Conservation (phyloP, 1,140 invertebrate species). For the Chrysomallon squamiferum region DNA sequence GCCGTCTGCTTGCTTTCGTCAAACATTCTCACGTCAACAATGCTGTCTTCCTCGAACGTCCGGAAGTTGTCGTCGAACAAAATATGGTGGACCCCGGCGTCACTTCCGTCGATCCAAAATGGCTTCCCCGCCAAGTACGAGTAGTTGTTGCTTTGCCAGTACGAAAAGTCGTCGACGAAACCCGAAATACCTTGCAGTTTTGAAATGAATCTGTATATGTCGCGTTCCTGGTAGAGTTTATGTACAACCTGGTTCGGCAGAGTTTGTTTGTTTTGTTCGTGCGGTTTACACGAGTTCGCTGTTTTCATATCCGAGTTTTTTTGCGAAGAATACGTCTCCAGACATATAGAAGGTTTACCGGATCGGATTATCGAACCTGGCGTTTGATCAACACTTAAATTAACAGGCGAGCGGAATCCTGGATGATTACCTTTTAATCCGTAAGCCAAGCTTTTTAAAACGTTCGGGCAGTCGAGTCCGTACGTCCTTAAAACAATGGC, state of each 20-base stretch:
- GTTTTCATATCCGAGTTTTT: background rate
- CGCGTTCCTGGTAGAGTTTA: conserved; percentile 31
- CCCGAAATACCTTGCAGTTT: conserved; percentile 44
- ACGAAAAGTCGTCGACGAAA: conserved; percentile 55
- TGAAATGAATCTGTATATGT: conserved; percentile 51
- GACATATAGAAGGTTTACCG: conserved; percentile 22
- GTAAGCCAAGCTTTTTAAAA: conserved; percentile 43
- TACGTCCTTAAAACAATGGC: conserved; percentile 57
- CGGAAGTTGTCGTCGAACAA: conserved; percentile 62
- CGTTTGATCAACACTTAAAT: conserved; percentile 22
- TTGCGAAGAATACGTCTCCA: conserved; percentile 16
- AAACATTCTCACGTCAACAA: conserved; percentile 54
- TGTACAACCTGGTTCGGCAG: conserved; percentile 5
- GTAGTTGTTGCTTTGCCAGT: conserved; percentile 55
- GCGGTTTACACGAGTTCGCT: too few species aligned
- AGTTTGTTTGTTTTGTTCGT: background rate
- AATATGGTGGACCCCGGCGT: conserved; percentile 54
- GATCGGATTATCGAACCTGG: conserved; percentile 35
- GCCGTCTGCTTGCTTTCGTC: conserved; percentile 24
- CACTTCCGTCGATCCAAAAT: conserved; percentile 52
- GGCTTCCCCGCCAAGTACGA: conserved; percentile 51
- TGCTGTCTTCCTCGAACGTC: conserved; percentile 55
- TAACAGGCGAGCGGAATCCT: conserved; percentile 30
- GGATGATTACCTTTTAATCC: conserved; percentile 53
- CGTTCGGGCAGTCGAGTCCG: conserved; percentile 55